phyloP scores from a whole-genome alignment of 2,113 vertebrate genomes.

The Symphodus melops region DNA sequence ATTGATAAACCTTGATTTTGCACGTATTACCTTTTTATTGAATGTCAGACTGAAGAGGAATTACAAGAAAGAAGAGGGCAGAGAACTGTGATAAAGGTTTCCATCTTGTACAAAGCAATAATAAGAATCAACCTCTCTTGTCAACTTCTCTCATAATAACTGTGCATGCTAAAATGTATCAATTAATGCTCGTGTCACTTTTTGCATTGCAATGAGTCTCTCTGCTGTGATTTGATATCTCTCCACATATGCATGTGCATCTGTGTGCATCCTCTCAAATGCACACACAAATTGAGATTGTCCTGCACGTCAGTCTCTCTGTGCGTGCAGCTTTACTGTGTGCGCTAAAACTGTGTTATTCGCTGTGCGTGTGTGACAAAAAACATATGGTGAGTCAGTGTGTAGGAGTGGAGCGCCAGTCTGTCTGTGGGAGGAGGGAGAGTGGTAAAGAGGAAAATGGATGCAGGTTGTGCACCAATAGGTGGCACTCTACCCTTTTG shows the following conservation, averaged over 20 bases:
- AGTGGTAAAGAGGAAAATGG: conserved; percentile 41
- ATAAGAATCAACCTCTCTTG: not conserved
- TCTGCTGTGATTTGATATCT: not conserved
- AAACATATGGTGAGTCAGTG: conserved; percentile 80
- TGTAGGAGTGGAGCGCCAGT: conserved; percentile 64
- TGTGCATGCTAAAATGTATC: not conserved
- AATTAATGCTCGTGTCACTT: conserved; percentile 2
- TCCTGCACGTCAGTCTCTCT: conserved; percentile 35
- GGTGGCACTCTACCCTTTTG: conserved; percentile 85
- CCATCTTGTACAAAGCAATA: not conserved
- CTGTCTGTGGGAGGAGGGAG: conserved; percentile 61
- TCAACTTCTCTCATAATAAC: not conserved
- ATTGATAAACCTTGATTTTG: not conserved
- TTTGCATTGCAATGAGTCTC: not conserved
- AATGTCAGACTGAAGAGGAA: not conserved
- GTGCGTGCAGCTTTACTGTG: conserved; percentile 17
- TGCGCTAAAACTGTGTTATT: conserved; percentile 57
- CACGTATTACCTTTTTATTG: not conserved
- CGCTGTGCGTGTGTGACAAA: conserved; percentile 49
- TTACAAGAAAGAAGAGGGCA: not conserved
- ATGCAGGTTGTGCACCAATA: conserved; percentile 77
- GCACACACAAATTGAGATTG: not conserved
- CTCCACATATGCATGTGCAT: conserved; percentile 19
- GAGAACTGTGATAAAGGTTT: not conserved
- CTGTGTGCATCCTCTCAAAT: conserved; percentile 9